These are phyloP conservation scores for Dinocampus coccinellae DNA, from an alignment of 2,888 invertebrate species.

Conservation along the genomic window DNA sequence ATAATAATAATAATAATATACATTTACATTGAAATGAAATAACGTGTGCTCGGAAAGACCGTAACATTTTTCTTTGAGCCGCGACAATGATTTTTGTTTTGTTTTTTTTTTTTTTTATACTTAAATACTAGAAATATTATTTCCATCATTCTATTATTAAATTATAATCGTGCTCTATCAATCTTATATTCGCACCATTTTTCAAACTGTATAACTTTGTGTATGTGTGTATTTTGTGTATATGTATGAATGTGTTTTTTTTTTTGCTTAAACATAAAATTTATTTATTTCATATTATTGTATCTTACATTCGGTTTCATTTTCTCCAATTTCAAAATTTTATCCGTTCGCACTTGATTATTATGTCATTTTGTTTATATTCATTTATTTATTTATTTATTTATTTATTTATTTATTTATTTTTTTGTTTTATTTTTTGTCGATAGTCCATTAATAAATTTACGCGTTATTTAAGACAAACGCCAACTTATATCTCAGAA, in stretches of 20 bases:
- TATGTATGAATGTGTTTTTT: no score
- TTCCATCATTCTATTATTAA: conserved; percentile 20
- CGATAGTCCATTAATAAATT: conserved; percentile 33
- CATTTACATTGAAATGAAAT: conserved; percentile 25
- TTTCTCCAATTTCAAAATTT: conserved; percentile 19
- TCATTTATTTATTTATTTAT: conserved; percentile 37
- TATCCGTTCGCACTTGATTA: conserved; percentile 19
- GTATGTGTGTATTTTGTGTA: no score
- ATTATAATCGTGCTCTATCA: neutral
- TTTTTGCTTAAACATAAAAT: conserved; percentile 34
- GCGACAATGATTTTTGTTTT: conserved; percentile 40
- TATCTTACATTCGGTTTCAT: conserved; percentile 12
- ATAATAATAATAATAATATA: no score
- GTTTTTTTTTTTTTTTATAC: no score
- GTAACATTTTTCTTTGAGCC: conserved; percentile 38
- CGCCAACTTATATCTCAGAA: conserved; percentile 56
- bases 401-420: conserved; percentile 23
- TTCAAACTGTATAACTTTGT: conserved; percentile 36
- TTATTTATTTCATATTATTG: conserved; percentile 25
- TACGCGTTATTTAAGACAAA: conserved; percentile 49
- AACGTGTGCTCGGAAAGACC: conserved; percentile 17
- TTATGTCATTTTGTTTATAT: conserved; percentile 18
- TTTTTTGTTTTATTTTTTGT: conserved; percentile 14
- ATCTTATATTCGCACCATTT: conserved; percentile 18
- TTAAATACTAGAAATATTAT: conserved; percentile 29